A percentile compares a stretch with the other conserved stretches of the same genome.
Conservation (phyloP, 2,113 vertebrate genomes). For the Hassar affinis region DNA sequence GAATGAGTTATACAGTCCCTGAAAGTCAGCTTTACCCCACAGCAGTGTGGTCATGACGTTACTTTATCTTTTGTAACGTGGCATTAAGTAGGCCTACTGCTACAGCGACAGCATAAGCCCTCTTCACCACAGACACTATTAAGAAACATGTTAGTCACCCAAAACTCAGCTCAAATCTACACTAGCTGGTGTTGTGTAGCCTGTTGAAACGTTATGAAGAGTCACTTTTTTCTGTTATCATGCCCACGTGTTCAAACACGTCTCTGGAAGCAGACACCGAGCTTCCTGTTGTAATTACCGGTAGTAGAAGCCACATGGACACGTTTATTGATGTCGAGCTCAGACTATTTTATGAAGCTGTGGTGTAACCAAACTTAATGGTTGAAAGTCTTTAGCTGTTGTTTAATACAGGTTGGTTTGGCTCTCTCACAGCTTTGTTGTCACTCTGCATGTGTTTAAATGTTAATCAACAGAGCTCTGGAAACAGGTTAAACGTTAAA, state of each 20-base stretch:
- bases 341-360: background rate
- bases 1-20: background rate
- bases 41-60: background rate
- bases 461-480: background rate
- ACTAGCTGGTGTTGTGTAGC: too few relatives aligned
- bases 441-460: background rate
- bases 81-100: background rate
- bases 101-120: background rate
- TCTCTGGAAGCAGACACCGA: background rate
- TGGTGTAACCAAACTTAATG: background rate
- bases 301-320: background rate
- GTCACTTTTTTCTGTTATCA: too few relatives aligned
- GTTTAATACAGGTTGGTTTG: too few relatives aligned
- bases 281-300: background rate
- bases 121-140: background rate
- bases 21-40: background rate
- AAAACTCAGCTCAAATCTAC: background rate
- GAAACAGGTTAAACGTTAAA: constrained; percentile 7
- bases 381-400: background rate
- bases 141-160: background rate
- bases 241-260: too few relatives aligned
- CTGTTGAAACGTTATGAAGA: too few relatives aligned
- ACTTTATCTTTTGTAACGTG: background rate
- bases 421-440: background rate
- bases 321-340: background rate